Evolutionary conservation across 2,113 vertebrate species (phyloP).

Genomic region (Hipposideros armiger): DNA sequence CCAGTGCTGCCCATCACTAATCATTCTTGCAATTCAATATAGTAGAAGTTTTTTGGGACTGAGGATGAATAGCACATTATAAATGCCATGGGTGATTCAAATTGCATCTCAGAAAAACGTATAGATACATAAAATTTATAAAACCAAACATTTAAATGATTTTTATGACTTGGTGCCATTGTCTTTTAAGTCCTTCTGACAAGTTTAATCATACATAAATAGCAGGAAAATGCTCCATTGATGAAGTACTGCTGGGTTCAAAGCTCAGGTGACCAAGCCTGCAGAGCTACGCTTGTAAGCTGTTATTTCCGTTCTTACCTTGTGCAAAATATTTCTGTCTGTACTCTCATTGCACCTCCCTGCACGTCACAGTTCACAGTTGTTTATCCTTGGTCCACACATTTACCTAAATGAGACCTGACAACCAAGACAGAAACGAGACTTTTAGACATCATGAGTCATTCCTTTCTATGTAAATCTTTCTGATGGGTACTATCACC

Average conservation of each 20-base stretch:
- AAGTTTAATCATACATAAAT: not conserved
- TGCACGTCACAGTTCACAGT: fast-evolving
- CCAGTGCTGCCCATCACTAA: not conserved
- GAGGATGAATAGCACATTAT: not conserved
- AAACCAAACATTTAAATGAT: not conserved
- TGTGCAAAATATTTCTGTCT: not conserved
- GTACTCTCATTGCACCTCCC: fast-evolving
- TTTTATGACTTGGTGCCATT: not conserved
- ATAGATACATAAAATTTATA: not conserved
- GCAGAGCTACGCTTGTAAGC: not conserved
- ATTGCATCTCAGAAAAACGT: not conserved
- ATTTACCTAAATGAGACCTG: not conserved
- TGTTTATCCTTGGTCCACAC: not conserved
- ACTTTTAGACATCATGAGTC: not conserved
- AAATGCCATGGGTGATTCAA: not conserved
- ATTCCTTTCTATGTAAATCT: not conserved
- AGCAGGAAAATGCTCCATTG: not conserved
- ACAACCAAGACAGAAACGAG: not conserved
- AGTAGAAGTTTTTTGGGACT: not conserved
- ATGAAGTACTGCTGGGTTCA: not conserved
- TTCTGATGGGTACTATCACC: not conserved
- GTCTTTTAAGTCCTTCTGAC: not conserved
- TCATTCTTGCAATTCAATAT: not conserved
- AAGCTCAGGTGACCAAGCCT: not conserved
- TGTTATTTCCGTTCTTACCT: not conserved